phyloP scores from a whole-genome alignment of 2,113 vertebrate genomes.

The Neogale vison region DNA sequence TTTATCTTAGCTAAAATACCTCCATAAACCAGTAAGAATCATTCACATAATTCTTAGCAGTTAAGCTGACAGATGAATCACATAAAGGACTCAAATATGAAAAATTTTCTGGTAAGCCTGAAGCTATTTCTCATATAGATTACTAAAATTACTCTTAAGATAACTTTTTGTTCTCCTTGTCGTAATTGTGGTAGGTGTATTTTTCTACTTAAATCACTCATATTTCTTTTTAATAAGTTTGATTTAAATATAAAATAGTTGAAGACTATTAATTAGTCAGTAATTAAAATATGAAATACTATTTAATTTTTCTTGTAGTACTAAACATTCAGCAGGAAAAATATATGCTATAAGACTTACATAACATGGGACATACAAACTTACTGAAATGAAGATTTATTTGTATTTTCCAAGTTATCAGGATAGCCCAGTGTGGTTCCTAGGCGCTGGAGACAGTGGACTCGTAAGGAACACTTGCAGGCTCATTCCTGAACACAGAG shows the following conservation, averaged over 20 bases:
- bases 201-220: background rate
- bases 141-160: background rate
- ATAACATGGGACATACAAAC: background rate
- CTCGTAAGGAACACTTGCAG: background rate
- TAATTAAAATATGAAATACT: constrained; percentile 14
- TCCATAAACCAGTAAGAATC: background rate
- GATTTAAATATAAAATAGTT: background rate
- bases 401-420: background rate
- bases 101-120: background rate
- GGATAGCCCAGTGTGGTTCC: background rate
- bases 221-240: background rate
- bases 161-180: background rate
- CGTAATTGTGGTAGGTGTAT: background rate
- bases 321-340: background rate
- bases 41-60: background rate
- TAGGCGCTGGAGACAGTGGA: background rate
- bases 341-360: background rate
- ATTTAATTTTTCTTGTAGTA: background rate
- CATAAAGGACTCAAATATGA: background rate
- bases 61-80: background rate
- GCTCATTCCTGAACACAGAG: background rate
- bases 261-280: background rate
- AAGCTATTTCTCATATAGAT: background rate
- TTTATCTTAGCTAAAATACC: background rate
- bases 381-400: constrained; percentile 22